Base-by-base conservation (phyloP, 1,140 invertebrate species). In the Bicyclus anynana region DNA sequence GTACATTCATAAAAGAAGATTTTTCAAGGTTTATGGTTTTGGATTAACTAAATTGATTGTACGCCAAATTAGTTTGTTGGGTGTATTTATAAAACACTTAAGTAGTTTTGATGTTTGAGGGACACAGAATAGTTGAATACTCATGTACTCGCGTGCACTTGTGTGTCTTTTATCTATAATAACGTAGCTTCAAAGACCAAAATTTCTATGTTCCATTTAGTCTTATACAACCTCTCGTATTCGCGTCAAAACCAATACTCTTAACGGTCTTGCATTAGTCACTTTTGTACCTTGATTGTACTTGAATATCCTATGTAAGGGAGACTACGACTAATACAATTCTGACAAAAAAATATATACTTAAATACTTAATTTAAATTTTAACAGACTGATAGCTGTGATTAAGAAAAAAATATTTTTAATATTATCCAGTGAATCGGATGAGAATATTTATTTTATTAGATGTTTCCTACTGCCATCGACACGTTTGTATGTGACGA, bases 341-440 rank as follows among this genome's bases (percentile, higher is more conserved):
- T 88, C 85, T 88, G 84, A 84, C n/a, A n/a, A n/a, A n/a, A 72
- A 27, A 77, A 88, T 88, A 88, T 44, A 44, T 44, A 44, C 40
- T 44, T 44, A 44, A 44, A 44, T 88, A 88, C 85, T 88, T 88
- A 88, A 88, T 88, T 88, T 88, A 88, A 88, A 88, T 88, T 88
- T 83, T 88, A 74, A 87, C 85, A 88, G 85, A 88, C 85, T 88
- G 85, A 88, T 88, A 88, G 79, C 85, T 88, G 85, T 88, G 85
- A 88, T 88, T 88, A 88, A 88, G 84, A 88, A 85, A 83, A 88
- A 83, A 84, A 88, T 88, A 88, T 88, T 84, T 85, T 88, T 87
- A 88, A 88, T 87, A 87, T 84, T 87, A 82, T 85, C 85, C 85
- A 88, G 85, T 85, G 85, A 85, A 79, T 87, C 80, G 80, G 82